Evolutionary conservation across 2,113 vertebrate genomes (phyloP).

Genomic region (Notarius quadriscutis): DNA sequence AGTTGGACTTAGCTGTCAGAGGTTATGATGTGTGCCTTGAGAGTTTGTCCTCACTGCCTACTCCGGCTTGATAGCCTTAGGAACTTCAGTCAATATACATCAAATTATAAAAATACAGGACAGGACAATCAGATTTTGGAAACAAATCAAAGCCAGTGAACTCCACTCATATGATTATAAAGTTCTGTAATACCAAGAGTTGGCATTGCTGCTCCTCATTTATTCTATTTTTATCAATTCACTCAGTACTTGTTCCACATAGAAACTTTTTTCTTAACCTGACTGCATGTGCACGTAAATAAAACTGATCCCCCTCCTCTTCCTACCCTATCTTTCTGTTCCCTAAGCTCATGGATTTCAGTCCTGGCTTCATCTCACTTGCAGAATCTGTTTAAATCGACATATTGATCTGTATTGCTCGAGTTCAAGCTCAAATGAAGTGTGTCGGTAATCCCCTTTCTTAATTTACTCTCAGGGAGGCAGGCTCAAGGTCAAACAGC

Average conservation of each 20-base stretch:
- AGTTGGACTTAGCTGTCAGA: too few species aligned
- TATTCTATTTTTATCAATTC: background rate
- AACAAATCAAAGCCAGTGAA: background rate
- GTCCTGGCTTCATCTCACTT: conserved; percentile 66
- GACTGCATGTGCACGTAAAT: background rate
- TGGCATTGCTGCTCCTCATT: background rate
- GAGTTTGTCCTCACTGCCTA: too few species aligned
- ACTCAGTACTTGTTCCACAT: background rate
- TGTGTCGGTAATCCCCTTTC: conserved; percentile 65
- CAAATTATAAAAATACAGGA: background rate
- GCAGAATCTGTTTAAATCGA: conserved; percentile 64
- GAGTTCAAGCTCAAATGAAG: conserved; percentile 63
- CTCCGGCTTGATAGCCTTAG: too few species aligned
- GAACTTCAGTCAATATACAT: background rate
- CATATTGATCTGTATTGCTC: conserved; percentile 69
- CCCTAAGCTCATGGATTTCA: conserved; percentile 65
- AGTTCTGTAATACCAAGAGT: background rate
- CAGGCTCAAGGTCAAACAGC: conserved; percentile 68
- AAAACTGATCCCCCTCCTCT: conserved; percentile 6
- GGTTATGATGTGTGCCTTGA: too few species aligned
- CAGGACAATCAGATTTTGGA: background rate
- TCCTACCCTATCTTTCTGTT: background rate
- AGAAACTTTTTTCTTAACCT: background rate
- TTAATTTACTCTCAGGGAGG: conserved; percentile 67
- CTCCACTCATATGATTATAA: background rate